phyloP scores from a whole-genome alignment of 2,113 vertebrate genomes.

The Otolemur garnettii region DNA sequence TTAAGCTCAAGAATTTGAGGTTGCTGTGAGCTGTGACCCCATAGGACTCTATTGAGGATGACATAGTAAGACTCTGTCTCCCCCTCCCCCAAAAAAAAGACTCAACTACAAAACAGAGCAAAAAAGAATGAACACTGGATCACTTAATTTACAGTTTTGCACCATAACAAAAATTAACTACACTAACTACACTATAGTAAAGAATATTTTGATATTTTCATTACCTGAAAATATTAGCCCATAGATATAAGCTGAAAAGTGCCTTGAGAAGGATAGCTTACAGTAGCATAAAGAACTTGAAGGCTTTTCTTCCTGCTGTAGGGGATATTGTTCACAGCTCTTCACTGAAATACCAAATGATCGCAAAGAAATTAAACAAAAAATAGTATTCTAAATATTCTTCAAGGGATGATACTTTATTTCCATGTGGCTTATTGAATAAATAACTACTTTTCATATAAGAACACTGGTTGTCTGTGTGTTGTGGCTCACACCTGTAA shows the following conservation, averaged over 20 bases:
- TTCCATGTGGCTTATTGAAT: neutral
- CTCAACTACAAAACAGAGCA: neutral
- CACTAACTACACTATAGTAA: neutral
- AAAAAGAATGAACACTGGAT: neutral
- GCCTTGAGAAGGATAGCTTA: neutral
- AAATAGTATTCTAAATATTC: neutral
- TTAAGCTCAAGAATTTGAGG: too few relatives aligned
- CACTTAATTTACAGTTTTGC: neutral
- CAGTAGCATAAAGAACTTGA: neutral
- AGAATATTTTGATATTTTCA: neutral
- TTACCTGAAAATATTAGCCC: neutral
- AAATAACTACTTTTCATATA: neutral
- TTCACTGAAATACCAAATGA: neutral
- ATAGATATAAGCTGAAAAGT: neutral
- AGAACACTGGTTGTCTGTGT: too few relatives aligned
- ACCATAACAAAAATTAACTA: neutral
- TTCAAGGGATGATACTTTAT: neutral
- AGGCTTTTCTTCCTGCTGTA: neutral
- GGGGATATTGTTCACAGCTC: neutral
- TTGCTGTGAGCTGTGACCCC: too few relatives aligned
- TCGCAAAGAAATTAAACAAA: neutral
- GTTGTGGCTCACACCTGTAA: too few relatives aligned
- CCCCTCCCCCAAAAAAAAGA: neutral
- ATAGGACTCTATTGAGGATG: too few relatives aligned
- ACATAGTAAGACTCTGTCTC: too few relatives aligned